A percentile compares a stretch with the other conserved stretches of the same genome.
phyloP scores from a whole-genome alignment of 1,140 invertebrate genomes.

The Dendrolimus kikuchii region DNA sequence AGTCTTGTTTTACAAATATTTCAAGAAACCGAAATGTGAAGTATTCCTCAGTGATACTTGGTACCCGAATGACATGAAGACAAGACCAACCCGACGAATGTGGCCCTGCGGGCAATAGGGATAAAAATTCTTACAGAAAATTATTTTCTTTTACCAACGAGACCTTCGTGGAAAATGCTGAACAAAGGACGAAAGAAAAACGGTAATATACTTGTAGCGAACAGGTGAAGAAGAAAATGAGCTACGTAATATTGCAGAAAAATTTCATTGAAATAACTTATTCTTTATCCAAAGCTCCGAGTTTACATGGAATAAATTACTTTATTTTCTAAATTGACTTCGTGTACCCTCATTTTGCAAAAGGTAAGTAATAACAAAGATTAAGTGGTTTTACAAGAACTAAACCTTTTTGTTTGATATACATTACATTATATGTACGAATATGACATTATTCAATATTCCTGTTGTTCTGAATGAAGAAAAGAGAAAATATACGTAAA shows the following conservation, averaged over 20 bases:
- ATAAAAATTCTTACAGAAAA: slow-evolving; percentile 6
- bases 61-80: slow-evolving; percentile 3
- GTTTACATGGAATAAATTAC: neutral
- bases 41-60: too few relatives aligned
- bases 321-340: too few relatives aligned
- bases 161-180: slow-evolving; percentile 6
- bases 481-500: too few relatives aligned
- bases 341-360: too few relatives aligned
- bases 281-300: neutral
- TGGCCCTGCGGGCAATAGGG: neutral
- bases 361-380: too few relatives aligned
- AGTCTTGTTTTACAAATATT: too few relatives aligned
- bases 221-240: slow-evolving; percentile 7
- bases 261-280: slow-evolving; percentile 1
- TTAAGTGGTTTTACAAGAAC: too few relatives aligned
- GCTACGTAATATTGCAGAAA: slow-evolving; percentile 1
- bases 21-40: too few relatives aligned
- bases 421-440: too few relatives aligned
- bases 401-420: too few relatives aligned
- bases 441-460: too few relatives aligned
- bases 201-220: slow-evolving; percentile 3
- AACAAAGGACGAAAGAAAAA: slow-evolving; percentile 8
- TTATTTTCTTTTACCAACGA: slow-evolving; percentile 8
- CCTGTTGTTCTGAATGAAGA: too few relatives aligned
- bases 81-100: neutral